Percentiles rank a stretch among this genome's conserved stretches.
Conservation (phyloP, 2,113 vertebrate genomes). For the Capricornis sumatraensis region DNA sequence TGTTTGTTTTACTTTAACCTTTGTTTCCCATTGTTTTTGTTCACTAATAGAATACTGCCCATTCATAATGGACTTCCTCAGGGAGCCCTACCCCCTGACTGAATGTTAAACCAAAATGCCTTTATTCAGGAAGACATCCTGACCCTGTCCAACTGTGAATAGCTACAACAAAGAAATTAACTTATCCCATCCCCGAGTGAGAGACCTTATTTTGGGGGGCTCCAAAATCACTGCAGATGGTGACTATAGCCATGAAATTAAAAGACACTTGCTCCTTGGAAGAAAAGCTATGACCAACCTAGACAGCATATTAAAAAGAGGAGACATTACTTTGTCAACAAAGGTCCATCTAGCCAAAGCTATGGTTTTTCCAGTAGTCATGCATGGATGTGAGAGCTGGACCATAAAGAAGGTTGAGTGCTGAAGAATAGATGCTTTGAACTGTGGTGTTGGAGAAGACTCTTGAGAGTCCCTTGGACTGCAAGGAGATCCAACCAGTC, state of each 20-base stretch:
- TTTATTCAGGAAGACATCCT: not conserved
- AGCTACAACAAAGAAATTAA: not conserved
- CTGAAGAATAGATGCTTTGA: not conserved
- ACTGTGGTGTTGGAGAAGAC: not conserved
- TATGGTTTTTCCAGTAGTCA: not conserved
- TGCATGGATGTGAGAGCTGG: not conserved
- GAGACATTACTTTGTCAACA: not conserved
- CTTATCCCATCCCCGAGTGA: not conserved
- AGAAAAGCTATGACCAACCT: not conserved
- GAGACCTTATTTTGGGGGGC: not conserved
- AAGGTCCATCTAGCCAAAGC: not conserved
- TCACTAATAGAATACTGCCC: not conserved
- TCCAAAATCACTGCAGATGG: not conserved
- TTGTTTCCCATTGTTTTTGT: not conserved
- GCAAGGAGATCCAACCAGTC: not conserved
- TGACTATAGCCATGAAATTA: not conserved
- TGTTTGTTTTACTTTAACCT: not conserved
- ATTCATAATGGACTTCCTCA: not conserved
- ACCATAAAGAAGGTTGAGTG: not conserved
- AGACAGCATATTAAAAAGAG: not conserved
- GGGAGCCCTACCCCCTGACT: not conserved
- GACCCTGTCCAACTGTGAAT: not conserved
- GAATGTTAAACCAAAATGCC: not conserved
- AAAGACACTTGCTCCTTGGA: not conserved
- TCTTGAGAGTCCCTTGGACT: not conserved